Percentiles rank a stretch among this genome's conserved stretches.
phyloP scores from a whole-genome alignment of 2,113 vertebrate genomes.

The Arizona elegans region DNA sequence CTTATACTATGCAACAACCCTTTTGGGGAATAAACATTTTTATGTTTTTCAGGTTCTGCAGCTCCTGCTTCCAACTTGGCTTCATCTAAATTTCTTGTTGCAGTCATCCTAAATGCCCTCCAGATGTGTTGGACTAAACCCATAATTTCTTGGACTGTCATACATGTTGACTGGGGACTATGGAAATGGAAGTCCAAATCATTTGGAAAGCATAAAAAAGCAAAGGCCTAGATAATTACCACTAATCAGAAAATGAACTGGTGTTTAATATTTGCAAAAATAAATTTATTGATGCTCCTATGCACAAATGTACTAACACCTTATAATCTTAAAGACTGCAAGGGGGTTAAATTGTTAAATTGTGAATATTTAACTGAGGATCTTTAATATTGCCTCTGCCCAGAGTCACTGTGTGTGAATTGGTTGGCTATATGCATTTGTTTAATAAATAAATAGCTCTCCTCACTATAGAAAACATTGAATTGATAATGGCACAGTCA shows the following conservation, averaged over 20 bases:
- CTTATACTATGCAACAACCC: neutral
- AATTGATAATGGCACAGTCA: neutral
- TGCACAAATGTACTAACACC: neutral
- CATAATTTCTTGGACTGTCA: neutral
- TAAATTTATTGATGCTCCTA: neutral
- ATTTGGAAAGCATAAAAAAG: neutral
- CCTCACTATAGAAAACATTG: neutral
- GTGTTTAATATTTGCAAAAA: neutral
- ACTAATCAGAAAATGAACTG: neutral
- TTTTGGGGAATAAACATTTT: neutral
- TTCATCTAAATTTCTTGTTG: neutral
- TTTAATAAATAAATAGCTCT: neutral
- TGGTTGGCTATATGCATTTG: neutral
- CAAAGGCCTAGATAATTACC: neutral
- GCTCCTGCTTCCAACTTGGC: neutral
- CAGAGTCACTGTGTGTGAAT: neutral
- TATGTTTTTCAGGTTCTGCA: neutral
- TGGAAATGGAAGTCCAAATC: neutral
- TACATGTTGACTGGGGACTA: neutral
- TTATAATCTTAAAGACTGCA: neutral
- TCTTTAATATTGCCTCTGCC: neutral
- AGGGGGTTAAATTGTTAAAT: neutral
- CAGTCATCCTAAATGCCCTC: neutral
- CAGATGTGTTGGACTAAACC: neutral
- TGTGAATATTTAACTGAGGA: neutral